Evolutionary conservation across 2,113 vertebrate species (phyloP).

Genomic region (Saccopteryx leptura): DNA sequence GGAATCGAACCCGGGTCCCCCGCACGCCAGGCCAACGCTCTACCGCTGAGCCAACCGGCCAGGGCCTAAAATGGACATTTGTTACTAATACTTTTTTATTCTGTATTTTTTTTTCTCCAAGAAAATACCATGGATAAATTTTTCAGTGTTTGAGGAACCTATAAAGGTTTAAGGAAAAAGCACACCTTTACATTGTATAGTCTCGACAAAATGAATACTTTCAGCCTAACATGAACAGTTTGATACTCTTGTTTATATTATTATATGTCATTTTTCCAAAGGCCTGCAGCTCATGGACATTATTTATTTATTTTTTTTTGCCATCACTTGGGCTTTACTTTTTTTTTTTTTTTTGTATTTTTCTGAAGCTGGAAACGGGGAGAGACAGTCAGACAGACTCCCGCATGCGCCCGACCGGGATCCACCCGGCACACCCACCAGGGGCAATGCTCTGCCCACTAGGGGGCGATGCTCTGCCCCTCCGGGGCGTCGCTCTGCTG

Average conservation of each 20-base stretch:
- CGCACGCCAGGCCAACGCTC: too few relatives aligned
- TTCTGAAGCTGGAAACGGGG: too few relatives aligned
- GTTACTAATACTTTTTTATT: not conserved
- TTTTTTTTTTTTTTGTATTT: too few relatives aligned
- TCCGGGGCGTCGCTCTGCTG: too few relatives aligned
- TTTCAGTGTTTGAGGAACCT: not conserved
- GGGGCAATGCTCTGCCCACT: too few relatives aligned
- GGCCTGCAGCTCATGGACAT: not conserved
- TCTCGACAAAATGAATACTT: not conserved
- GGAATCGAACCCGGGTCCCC: too few relatives aligned
- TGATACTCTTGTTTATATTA: not conserved
- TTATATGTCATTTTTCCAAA: not conserved
- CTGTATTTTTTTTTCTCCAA: not conserved
- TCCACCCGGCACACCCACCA: too few relatives aligned
- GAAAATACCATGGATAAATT: not conserved
- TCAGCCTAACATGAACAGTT: not conserved
- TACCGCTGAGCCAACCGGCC: too few relatives aligned
- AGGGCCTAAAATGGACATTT: constrained; percentile 46
- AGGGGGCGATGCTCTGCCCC: too few relatives aligned
- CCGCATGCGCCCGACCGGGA: too few relatives aligned
- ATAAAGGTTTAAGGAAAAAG: not conserved
- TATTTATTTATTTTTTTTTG: not conserved
- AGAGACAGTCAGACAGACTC: too few relatives aligned
- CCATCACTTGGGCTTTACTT: not conserved
- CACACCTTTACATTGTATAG: not conserved